phyloP scores from a whole-genome alignment of 2,113 vertebrate species.

The Hypomesus transpacificus region DNA sequence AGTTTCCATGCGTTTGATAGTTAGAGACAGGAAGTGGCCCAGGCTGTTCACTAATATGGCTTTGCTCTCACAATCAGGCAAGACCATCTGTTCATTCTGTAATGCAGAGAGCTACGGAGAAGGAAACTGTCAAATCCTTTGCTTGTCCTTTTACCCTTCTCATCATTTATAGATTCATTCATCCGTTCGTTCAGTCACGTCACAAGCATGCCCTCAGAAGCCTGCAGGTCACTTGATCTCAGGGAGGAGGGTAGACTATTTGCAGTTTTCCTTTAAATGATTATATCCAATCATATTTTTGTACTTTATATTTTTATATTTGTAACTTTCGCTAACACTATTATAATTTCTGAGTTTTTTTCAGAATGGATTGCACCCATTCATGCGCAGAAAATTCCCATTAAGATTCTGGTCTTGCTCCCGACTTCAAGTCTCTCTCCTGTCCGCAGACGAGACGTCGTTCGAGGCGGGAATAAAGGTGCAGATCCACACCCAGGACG shows the following conservation, averaged over 20 bases:
- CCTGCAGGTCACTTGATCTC: too few species aligned
- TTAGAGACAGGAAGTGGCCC: too few species aligned
- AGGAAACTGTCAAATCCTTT: conserved; percentile 48
- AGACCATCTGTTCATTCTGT: conserved; percentile 46
- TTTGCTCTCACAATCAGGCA: conserved; percentile 28
- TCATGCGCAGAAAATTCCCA: conserved; percentile 28
- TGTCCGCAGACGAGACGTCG: conserved; percentile 87
- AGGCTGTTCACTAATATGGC: not conserved
- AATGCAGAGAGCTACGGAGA: conserved; percentile 23
- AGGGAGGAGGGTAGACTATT: too few species aligned
- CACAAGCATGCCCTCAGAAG: too few species aligned
- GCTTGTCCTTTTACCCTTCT: conserved; percentile 56
- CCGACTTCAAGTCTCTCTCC: conserved; percentile 26
- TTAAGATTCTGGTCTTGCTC: conserved; percentile 24
- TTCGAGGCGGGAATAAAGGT: conserved; percentile 99
- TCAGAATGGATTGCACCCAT: conserved; percentile 1
- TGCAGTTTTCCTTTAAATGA: too few species aligned
- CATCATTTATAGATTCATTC: conserved; percentile 59
- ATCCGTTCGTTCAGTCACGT: conserved; percentile 31
- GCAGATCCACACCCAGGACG: conserved; percentile 97
- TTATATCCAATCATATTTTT: too few species aligned
- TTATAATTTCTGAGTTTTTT: too few species aligned
- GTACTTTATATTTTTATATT: too few species aligned
- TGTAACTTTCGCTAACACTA: too few species aligned
- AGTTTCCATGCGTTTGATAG: too few species aligned